Conservation (phyloP, 2,888 invertebrate species). For the Eremobia ochroleuca region DNA sequence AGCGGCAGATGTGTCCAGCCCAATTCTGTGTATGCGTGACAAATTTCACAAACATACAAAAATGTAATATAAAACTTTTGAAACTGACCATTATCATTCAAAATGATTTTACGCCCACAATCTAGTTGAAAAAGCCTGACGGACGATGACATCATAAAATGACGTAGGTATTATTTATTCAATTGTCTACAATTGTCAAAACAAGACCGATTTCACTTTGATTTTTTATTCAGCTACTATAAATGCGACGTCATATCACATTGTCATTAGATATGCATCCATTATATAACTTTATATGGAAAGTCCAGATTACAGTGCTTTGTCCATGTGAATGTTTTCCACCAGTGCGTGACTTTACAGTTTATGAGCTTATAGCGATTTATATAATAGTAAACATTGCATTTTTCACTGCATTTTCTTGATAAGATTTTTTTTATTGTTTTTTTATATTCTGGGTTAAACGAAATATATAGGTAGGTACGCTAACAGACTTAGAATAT, state of each 20-base stretch:
- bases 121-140: too few relatives aligned
- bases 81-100: too few relatives aligned
- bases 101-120: too few relatives aligned
- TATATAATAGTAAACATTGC: background rate
- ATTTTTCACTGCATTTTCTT: background rate
- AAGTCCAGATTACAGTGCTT: constrained; percentile 36
- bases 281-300: constrained; percentile 32
- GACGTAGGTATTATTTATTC: background rate
- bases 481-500: background rate
- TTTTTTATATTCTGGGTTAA: too few relatives aligned
- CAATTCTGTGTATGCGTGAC: too few relatives aligned
- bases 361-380: constrained; percentile 29
- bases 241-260: background rate
- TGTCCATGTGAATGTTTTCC: constrained; percentile 58
- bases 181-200: background rate
- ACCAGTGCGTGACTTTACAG: constrained; percentile 31
- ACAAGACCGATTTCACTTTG: background rate
- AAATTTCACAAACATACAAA: too few relatives aligned
- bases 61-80: too few relatives aligned
- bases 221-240: constrained; percentile 1
- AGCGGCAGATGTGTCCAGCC: too few relatives aligned
- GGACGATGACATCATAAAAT: too few relatives aligned
- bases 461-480: too few relatives aligned
- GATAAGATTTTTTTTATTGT: background rate
- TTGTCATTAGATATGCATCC: constrained; percentile 35